Evolutionary conservation across 2,113 vertebrate genomes (phyloP).

Genomic region (Limnothrissa miodon): DNA sequence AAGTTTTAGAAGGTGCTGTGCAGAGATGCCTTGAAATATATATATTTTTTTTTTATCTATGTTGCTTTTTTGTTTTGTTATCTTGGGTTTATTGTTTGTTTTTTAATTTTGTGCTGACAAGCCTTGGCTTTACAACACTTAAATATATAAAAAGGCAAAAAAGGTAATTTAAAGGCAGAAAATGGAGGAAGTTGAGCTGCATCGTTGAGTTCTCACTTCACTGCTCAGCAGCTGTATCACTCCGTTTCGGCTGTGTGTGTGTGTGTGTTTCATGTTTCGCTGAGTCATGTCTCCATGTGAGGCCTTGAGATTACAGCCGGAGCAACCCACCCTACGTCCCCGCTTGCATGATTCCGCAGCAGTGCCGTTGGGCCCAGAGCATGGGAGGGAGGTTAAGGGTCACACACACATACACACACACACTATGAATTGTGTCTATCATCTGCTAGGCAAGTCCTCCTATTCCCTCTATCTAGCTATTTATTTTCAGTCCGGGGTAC

Average conservation of each 20-base stretch:
- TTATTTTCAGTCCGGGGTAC: neutral
- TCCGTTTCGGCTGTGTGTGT: neutral
- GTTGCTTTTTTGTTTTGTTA: neutral
- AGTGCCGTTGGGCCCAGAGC: neutral
- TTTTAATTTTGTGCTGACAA: neutral
- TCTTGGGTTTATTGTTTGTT: neutral
- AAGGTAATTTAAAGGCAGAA: neutral
- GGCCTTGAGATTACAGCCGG: neutral
- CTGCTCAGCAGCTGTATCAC: neutral
- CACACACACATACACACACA: neutral
- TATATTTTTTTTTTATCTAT: neutral
- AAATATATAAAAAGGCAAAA: neutral
- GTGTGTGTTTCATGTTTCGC: neutral
- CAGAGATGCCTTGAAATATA: neutral
- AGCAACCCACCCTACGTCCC: neutral
- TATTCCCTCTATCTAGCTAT: neutral
- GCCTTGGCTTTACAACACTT: neutral
- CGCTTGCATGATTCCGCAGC: neutral
- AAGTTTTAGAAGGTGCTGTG: neutral
- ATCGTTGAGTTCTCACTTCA: neutral
- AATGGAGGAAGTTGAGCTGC: neutral
- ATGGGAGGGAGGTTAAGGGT: neutral
- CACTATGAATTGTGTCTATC: neutral
- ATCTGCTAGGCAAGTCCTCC: neutral
- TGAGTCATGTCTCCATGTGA: neutral